Evolutionary conservation across 2,797 vertebrate genomes (phyloP).

Genomic region (Dermochelys coriacea): DNA sequence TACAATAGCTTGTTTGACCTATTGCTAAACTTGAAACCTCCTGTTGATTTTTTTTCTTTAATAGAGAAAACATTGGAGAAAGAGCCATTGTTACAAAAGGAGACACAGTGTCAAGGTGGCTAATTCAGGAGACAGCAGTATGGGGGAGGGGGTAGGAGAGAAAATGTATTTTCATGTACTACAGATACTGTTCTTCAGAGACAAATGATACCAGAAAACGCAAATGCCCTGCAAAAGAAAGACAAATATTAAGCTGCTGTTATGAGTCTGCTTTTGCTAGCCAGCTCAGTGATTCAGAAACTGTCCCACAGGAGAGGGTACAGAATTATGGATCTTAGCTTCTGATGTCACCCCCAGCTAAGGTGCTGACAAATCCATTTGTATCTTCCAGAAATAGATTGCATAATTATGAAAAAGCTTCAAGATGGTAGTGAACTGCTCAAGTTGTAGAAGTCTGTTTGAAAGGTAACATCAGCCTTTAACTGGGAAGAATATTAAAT

Average conservation of each 20-base stretch:
- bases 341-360: conserved; percentile 24
- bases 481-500: neutral
- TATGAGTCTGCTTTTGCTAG: conserved; percentile 4
- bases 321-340: conserved; percentile 37
- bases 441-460: neutral
- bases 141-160: neutral
- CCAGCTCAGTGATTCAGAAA: neutral
- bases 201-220: conserved; percentile 15
- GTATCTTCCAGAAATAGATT: conserved; percentile 53
- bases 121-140: neutral
- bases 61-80: rapidly evolving
- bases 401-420: conserved; percentile 11
- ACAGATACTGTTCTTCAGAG: conserved; percentile 60
- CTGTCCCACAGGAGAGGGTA: neutral
- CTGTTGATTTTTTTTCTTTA: rapidly evolving
- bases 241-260: conserved; percentile 57
- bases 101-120: neutral
- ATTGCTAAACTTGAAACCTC: neutral
- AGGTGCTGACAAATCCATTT: conserved; percentile 34
- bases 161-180: conserved; percentile 26
- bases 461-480: neutral
- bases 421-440: conserved; percentile 17
- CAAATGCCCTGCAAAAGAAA: neutral
- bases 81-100: neutral
- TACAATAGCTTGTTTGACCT: neutral